phyloP scores from a whole-genome alignment of 2,113 vertebrate species.

The Anoplopoma fimbria region DNA sequence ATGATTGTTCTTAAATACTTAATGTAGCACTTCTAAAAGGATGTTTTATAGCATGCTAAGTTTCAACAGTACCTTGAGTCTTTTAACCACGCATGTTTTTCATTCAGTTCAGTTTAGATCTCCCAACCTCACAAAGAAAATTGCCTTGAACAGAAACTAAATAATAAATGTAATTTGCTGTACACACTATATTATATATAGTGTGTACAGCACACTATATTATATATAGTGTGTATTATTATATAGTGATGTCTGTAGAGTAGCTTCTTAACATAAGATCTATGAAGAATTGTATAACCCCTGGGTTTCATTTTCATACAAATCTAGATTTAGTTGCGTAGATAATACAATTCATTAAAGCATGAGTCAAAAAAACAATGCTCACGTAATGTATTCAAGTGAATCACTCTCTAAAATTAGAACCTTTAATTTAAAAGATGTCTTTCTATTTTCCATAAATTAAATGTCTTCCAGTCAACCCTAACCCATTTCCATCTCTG shows the following conservation, averaged over 20 bases:
- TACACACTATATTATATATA: not conserved
- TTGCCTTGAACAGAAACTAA: not conserved
- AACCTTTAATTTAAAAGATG: not conserved
- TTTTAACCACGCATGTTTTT: not conserved
- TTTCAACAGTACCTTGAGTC: not conserved
- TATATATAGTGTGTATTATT: not conserved
- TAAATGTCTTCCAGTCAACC: constrained; percentile 32
- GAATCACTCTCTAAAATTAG: not conserved
- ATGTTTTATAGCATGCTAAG: not conserved
- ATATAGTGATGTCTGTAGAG: not conserved
- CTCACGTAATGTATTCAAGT: not conserved
- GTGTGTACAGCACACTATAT: not conserved
- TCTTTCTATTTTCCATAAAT: not conserved
- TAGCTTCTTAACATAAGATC: not conserved
- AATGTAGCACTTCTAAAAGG: not conserved
- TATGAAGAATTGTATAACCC: not conserved
- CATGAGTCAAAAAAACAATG: not conserved
- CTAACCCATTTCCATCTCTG: constrained; percentile 36
- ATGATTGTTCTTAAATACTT: not conserved
- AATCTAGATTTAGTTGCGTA: not conserved
- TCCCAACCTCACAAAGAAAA: not conserved
- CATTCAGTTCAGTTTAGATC: not conserved
- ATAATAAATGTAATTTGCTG: not conserved
- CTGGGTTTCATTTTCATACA: not conserved
- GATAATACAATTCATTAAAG: not conserved